Base-by-base conservation (phyloP, 2,888 invertebrate genomes). In the Phania funesta region DNA sequence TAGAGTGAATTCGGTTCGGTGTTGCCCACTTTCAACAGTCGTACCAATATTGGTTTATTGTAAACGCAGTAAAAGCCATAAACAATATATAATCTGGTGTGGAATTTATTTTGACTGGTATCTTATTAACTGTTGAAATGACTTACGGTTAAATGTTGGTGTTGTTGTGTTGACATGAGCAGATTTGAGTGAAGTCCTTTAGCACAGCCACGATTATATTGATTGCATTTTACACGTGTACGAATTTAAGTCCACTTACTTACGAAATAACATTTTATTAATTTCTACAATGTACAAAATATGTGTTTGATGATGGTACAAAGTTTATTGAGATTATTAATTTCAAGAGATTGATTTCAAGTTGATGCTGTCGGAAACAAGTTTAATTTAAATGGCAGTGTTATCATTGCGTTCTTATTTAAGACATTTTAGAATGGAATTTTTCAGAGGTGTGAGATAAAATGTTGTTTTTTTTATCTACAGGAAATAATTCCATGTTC, bases 51-150 rank as follows among this genome's bases (percentile, higher is more conserved):
- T n/a, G 16, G 8, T 44, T 18, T 16, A 7, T 16, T n/a, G 7
- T 16, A 44, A 18, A 44, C n/a, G 35, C 46, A 46, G 18, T 41
- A 44, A 20, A 52, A 54, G 24, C 44, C 60, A 60, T 60, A 76
- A 76, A 68, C 50, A 60, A 60, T 67, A 11, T 50, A 65, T 71
- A 76, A 76, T 80, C 60, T 62, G 48, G 22, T 71, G 76, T 35
- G 58, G 68, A 52, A 56, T 76, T 26, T 70, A 68, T 80, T 68
- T 75, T 71, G 52, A 77, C 54, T 62, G 22, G 77, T 68, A 68
- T 81, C 67, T 46, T 64, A 77, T 82, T 82, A 77, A 68, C 77
- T 82, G 77, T 70, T 82, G 56, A 82, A 73, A 77, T 77, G 41
- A 64, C 67, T 73, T 73, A 35, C 58, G 44, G 44, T 67, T 58